Evolutionary conservation across 2,888 invertebrate species (phyloP).

Genomic region (Crematogaster levior): DNA sequence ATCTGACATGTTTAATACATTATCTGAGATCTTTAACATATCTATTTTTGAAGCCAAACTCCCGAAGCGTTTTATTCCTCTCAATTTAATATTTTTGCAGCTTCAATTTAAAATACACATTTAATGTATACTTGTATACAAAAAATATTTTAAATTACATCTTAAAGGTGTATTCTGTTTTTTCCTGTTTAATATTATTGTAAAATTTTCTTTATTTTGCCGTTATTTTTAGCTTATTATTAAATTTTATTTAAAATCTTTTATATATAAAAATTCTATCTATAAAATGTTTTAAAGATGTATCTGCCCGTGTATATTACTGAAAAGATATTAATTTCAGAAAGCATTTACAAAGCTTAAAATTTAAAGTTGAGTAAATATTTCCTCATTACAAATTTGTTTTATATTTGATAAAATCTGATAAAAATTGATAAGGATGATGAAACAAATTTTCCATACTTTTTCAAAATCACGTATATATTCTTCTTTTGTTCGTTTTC

Average conservation of each 20-base stretch:
- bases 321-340: not conserved
- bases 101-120: not conserved
- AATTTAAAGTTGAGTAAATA: too few relatives aligned
- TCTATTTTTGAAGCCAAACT: not conserved
- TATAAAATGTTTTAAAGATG: not conserved
- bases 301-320: not conserved
- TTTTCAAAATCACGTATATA: not conserved
- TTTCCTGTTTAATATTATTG: not conserved
- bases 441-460: not conserved
- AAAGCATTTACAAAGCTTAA: not conserved
- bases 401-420: not conserved
- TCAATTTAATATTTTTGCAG: not conserved
- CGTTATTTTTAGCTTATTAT: not conserved
- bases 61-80: not conserved
- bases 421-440: not conserved
- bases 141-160: not conserved
- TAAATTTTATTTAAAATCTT: not conserved
- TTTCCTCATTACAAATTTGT: not conserved
- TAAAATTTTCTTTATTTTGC: not conserved
- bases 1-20: not conserved
- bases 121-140: not conserved
- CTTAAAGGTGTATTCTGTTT: not conserved
- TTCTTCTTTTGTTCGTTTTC: not conserved
- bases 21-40: not conserved
- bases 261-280: not conserved